Conservation (phyloP, 2,113 vertebrate species). For the Anguilla rostrata region DNA sequence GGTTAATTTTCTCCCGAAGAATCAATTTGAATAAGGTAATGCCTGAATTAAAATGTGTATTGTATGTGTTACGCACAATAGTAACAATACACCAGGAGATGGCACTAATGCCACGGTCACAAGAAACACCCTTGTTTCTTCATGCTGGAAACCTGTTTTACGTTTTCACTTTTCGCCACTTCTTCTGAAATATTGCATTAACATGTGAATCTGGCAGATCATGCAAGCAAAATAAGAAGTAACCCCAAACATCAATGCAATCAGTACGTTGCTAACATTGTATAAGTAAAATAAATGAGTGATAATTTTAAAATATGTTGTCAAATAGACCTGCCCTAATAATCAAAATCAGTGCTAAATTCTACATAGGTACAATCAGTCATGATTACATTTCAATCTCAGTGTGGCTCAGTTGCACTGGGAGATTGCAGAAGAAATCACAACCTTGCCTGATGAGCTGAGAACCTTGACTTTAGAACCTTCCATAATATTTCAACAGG, state of each 20-base stretch:
- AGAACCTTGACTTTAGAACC: conserved; percentile 33
- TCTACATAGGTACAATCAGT: background rate
- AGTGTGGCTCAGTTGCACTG: background rate
- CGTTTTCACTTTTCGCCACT: background rate
- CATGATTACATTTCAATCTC: conserved; percentile 26
- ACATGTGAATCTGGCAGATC: background rate
- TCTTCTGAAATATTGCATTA: background rate
- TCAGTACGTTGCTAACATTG: background rate
- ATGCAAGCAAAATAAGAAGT: background rate
- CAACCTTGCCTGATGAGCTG: conserved; percentile 13
- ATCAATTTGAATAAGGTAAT: background rate
- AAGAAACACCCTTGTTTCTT: background rate
- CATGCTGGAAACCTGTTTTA: background rate
- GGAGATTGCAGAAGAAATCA: conserved; percentile 18
- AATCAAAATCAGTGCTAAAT: background rate
- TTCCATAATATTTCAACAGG: conserved; percentile 25
- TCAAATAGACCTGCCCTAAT: background rate
- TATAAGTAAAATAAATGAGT: background rate
- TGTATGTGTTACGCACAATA: background rate
- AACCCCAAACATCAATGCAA: background rate
- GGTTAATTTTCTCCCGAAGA: no score
- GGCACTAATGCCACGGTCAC: background rate
- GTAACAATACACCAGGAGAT: background rate
- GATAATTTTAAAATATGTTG: background rate
- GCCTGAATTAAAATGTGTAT: background rate